Evolutionary conservation across 2,797 vertebrate species (phyloP).

Genomic region (Lutra lutra): DNA sequence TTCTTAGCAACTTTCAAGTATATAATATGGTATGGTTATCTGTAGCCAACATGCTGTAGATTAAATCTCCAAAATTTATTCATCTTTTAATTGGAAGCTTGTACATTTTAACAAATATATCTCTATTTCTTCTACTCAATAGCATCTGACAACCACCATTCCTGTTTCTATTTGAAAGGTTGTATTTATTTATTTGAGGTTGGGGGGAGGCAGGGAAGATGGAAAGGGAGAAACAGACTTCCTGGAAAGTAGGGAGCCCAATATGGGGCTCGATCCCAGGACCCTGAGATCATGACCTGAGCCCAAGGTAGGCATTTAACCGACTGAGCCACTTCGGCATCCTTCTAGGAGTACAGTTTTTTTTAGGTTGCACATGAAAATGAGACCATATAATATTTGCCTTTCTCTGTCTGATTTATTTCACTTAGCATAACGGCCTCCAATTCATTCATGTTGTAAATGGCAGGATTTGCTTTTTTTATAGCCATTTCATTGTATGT

Average conservation of each 20-base stretch:
- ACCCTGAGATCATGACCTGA: too few relatives aligned
- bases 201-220: not conserved
- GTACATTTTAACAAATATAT: not conserved
- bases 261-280: too few relatives aligned
- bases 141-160: not conserved
- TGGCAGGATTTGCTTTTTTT: not conserved
- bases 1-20: not conserved
- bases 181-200: not conserved
- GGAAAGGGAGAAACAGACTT: not conserved
- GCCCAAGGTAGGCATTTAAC: too few relatives aligned
- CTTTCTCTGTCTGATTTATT: not conserved
- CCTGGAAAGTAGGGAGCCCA: not conserved
- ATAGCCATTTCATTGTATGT: not conserved
- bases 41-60: not conserved
- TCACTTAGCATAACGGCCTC: not conserved
- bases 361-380: not conserved
- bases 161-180: not conserved
- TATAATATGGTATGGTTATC: not conserved
- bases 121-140: not conserved
- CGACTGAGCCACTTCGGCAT: fast-evolving
- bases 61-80: not conserved
- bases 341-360: not conserved
- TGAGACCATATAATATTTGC: not conserved
- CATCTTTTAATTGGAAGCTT: not conserved
- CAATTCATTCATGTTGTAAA: not conserved